Percentiles rank a stretch among this genome's conserved stretches.
Conservation (phyloP, 2,888 invertebrate species). For the Macaria notata region DNA sequence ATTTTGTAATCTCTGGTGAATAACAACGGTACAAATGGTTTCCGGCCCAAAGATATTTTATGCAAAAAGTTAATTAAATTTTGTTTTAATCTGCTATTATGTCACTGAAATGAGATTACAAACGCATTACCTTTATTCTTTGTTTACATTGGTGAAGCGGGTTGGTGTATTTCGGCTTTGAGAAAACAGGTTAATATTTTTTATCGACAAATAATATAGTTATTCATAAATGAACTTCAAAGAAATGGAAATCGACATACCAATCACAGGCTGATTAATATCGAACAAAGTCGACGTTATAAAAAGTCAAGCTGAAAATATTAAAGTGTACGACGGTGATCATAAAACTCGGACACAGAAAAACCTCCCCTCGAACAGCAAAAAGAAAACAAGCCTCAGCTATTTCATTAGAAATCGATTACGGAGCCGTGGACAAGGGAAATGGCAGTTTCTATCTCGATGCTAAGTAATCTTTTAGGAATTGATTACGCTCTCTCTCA, state of each 20-base stretch:
- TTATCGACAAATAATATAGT: no score
- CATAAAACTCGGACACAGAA: conserved; percentile 16
- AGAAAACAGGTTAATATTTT: no score
- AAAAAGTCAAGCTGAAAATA: conserved; percentile 6
- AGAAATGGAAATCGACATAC: no score
- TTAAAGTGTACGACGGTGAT: conserved; percentile 5
- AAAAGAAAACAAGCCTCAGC: conserved; percentile 20
- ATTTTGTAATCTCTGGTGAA: conserved; percentile 34
- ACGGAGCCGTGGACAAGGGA: conserved; percentile 14
- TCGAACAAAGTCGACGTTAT: no score
- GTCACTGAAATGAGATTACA: no score
- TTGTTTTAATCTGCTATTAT: conserved; percentile 17
- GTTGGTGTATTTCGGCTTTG: no score
- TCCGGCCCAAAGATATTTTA: conserved; percentile 25
- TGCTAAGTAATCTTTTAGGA: conserved; percentile 10
- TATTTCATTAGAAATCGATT: conserved; percentile 26
- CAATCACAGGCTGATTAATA: no score
- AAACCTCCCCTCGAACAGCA: conserved; percentile 13
- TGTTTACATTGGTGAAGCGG: no score
- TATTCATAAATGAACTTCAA: no score
- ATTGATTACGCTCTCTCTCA: conserved; percentile 1
- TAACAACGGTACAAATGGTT: conserved; percentile 26
- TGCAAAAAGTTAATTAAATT: conserved; percentile 26
- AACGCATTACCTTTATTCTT: no score
- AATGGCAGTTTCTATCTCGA: conserved; percentile 13